Evolutionary conservation across 2,113 vertebrate species (phyloP).

Genomic region (Nothoprocta perdicaria): DNA sequence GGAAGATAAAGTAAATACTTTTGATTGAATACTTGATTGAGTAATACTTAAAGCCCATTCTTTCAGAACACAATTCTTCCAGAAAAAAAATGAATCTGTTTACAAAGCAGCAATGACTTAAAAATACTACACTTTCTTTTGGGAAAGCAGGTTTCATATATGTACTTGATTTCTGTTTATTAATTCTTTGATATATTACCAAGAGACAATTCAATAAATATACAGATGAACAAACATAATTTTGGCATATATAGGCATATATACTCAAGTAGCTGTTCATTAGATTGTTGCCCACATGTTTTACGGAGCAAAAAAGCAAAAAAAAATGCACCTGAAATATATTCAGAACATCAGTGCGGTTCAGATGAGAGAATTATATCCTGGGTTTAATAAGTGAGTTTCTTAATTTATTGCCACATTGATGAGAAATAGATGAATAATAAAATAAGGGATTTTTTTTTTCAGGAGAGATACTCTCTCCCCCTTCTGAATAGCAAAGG

Average conservation of each 20-base stretch:
- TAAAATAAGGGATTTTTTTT: background rate
- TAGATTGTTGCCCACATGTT: conserved; percentile 2
- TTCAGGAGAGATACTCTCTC: accelerated
- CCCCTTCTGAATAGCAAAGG: background rate
- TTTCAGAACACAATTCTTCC: background rate
- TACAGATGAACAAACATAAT: background rate
- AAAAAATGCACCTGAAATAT: background rate
- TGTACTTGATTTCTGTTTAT: background rate
- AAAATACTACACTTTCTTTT: background rate
- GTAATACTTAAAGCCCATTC: background rate
- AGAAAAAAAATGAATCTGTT: background rate
- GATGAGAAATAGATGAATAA: background rate
- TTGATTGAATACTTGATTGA: background rate
- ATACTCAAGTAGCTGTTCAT: background rate
- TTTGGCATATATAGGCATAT: background rate
- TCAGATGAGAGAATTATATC: background rate
- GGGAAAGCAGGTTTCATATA: background rate
- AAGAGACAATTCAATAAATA: background rate
- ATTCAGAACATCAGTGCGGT: background rate
- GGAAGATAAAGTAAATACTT: background rate
- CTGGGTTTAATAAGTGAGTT: background rate
- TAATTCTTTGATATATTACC: background rate
- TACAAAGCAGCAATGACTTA: background rate
- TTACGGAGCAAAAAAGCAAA: background rate
- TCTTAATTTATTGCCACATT: background rate